Percentiles rank a stretch among this genome's conserved stretches.
Evolutionary conservation across 2,888 invertebrate species (phyloP).

Genomic region (Operophtera brumata): DNA sequence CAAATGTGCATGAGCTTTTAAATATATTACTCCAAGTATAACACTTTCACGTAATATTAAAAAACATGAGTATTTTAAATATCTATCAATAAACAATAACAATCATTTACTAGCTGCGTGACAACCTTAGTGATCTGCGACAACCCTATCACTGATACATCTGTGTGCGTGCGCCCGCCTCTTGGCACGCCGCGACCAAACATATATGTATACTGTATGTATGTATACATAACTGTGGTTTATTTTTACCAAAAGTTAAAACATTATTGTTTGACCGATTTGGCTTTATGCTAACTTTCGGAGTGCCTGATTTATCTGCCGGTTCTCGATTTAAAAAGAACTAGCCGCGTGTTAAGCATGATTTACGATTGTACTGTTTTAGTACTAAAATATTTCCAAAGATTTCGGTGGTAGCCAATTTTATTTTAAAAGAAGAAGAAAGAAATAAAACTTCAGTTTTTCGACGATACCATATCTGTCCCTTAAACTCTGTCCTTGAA

Average conservation of each 20-base stretch:
- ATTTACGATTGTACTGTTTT: conserved; percentile 7
- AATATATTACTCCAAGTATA: no score
- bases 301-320: conserved; percentile 34
- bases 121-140: conserved; percentile 34
- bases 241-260: conserved; percentile 35
- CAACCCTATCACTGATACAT: conserved; percentile 23
- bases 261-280: conserved; percentile 52
- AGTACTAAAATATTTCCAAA: neutral
- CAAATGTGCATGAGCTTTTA: no score
- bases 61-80: neutral
- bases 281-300: conserved; percentile 40
- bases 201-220: neutral
- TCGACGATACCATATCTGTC: no score
- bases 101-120: neutral
- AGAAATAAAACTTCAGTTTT: no score
- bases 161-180: conserved; percentile 29
- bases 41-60: neutral
- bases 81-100: neutral
- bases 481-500: no score
- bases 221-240: conserved; percentile 9
- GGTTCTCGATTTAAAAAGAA: conserved; percentile 7
- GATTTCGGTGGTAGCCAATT: no score
- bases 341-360: neutral
- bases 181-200: conserved; percentile 39
- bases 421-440: no score